Evolutionary conservation across 2,113 vertebrate species (phyloP).

Genomic region (Phyllostomus hastatus): DNA sequence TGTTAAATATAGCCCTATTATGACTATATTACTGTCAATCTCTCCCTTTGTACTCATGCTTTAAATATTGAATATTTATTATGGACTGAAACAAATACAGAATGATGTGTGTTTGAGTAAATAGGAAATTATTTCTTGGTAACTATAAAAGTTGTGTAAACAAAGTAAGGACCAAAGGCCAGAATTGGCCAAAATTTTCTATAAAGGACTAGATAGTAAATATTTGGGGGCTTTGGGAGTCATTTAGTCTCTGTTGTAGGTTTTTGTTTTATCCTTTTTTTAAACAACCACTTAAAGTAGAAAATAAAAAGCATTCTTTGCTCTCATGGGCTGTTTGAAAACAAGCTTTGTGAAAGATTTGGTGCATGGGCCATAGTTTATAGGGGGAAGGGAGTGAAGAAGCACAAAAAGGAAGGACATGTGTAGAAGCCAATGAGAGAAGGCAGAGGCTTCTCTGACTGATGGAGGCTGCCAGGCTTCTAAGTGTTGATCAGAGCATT

Average conservation of each 20-base stretch:
- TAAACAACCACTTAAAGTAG: not conserved
- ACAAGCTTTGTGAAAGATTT: not conserved
- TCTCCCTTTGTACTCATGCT: not conserved
- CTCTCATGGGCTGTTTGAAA: not conserved
- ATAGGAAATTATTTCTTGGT: not conserved
- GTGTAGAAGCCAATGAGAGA: not conserved
- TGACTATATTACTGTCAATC: too few relatives aligned
- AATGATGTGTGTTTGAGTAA: not conserved
- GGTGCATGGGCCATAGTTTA: not conserved
- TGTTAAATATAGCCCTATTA: too few relatives aligned
- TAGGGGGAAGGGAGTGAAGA: accelerated
- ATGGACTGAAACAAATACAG: not conserved
- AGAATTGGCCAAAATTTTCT: not conserved
- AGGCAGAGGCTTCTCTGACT: not conserved
- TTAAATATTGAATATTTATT: not conserved
- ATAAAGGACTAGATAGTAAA: not conserved
- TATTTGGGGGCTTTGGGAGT: not conserved
- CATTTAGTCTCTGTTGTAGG: not conserved
- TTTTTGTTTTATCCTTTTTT: not conserved
- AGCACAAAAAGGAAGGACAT: not conserved
- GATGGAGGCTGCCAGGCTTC: not conserved
- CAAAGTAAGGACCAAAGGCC: not conserved
- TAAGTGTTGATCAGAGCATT: not conserved
- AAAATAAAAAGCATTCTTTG: not conserved
- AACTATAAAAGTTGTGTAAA: not conserved